Base-by-base conservation (phyloP, 1,140 invertebrate genomes). In the Drosophila simulans region DNA sequence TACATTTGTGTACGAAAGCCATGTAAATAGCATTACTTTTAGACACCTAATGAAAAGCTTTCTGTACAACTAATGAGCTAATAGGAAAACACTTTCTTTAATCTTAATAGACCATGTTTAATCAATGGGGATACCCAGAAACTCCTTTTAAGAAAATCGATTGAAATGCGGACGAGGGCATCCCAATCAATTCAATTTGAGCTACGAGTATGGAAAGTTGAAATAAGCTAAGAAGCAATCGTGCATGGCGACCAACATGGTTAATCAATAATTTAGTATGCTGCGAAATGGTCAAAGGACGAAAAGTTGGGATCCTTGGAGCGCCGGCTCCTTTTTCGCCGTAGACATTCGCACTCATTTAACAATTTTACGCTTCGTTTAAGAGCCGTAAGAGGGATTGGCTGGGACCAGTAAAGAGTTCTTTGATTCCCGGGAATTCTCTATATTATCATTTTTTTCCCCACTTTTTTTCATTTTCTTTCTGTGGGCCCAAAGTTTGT, bases 301-400 rank as follows among this genome's bases (percentile, higher is more conserved):
- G 51, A 57, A 53, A 52, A 40, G 27, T 51, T 25, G 35, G 35
- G 20, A 22, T 17, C 45, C 20, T 25, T 15, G 20, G 37, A 54
- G 54, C 8, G 40, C 20, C 0, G 35, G 12, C 2, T 15, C 42
- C 39, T 53, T 54, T 52, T 53, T 45, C 51, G 22, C 56, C 27
- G 56, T 63, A 70, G 77, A 73, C 62, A 55, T 88, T 91, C 69
- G 80, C 89, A 90, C 89, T 91, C 82, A 91, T 88, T 91, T 91
- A 91, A 90, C 85, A 90, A 90, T 90, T 90, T 90, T 69, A 90
- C 81, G 86, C 86, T 90, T 90, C 85, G 85, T 90, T 90, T 82
- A 82, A 72, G 75, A 55, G 65, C 48, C 82, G 75, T 86, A 57
- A 75, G 76, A 70, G 70, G 70, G 63, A 78, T 74, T 74, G 80